Evolutionary conservation across 2,888 invertebrate genomes (phyloP).

Genomic region (Hermaeophaga mercurialis): DNA sequence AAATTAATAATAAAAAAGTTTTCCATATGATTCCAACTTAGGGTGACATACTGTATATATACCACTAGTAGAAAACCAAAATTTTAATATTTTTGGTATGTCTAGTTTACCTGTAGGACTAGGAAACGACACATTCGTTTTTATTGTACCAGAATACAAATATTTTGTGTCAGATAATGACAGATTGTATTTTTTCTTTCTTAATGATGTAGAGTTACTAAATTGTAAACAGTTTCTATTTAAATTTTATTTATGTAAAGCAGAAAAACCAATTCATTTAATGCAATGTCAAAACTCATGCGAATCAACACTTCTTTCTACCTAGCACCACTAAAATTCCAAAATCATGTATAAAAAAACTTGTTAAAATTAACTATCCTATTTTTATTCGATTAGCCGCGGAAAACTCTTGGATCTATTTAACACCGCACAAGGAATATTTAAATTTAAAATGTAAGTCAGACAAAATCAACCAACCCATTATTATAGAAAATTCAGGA

Average conservation of each 20-base stretch:
- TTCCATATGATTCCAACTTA: too few species aligned
- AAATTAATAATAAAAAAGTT: too few species aligned
- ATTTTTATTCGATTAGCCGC: slow-evolving; percentile 2
- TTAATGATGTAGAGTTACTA: background rate
- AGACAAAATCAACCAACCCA: too few species aligned
- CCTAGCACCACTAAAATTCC: background rate
- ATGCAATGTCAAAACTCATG: slow-evolving; percentile 4
- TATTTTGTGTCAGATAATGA: slow-evolving; percentile 3
- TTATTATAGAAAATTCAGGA: too few species aligned
- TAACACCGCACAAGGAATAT: too few species aligned
- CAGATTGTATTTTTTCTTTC: background rate
- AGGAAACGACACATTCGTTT: background rate
- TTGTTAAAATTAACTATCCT: background rate
- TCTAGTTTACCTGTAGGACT: slow-evolving; percentile 4
- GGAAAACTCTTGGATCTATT: too few species aligned
- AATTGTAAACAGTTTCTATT: background rate
- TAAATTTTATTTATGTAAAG: slow-evolving; percentile 5
- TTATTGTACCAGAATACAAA: background rate
- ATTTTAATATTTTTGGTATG: background rate
- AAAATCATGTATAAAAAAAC: background rate
- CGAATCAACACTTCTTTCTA: slow-evolving; percentile 2
- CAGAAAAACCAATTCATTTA: background rate
- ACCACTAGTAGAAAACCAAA: slow-evolving; percentile 1
- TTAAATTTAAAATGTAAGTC: too few species aligned
- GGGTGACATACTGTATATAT: too few species aligned